Evolutionary conservation across 2,797 vertebrate species (phyloP).

Genomic region (Trematomus bernacchii): DNA sequence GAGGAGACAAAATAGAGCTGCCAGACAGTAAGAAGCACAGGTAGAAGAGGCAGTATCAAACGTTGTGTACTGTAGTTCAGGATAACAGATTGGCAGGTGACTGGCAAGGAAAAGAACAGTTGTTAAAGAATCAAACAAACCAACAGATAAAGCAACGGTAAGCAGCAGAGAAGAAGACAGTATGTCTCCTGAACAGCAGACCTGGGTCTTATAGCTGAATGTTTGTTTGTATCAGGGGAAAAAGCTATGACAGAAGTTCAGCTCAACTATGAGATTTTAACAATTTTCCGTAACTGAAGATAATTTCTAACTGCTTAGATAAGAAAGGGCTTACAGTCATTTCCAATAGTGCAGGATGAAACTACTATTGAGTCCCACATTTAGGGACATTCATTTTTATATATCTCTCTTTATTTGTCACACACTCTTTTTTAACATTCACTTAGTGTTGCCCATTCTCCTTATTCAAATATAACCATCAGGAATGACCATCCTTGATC

Average conservation of each 20-base stretch:
- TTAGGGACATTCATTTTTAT: neutral
- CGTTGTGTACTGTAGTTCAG: slow-evolving; percentile 41
- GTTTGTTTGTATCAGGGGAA: neutral
- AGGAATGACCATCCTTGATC: neutral
- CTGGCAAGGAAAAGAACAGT: slow-evolving; percentile 78
- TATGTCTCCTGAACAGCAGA: slow-evolving; percentile 46
- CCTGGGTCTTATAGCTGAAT: slow-evolving; percentile 53
- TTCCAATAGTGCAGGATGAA: no score
- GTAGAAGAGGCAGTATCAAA: slow-evolving; percentile 50
- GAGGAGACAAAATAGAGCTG: slow-evolving; percentile 37
- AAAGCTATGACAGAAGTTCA: neutral
- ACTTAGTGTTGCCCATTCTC: neutral
- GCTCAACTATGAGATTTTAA: neutral
- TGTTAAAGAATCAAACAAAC: slow-evolving; percentile 70
- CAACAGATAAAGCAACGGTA: slow-evolving; percentile 74
- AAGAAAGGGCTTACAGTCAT: neutral
- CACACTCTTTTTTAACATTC: neutral
- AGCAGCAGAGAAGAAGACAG: slow-evolving; percentile 66
- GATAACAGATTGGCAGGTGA: slow-evolving; percentile 66
- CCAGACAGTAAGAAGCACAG: slow-evolving; percentile 55
- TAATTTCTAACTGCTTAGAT: neutral
- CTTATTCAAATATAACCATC: neutral
- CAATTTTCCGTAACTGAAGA: neutral
- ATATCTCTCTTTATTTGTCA: neutral
- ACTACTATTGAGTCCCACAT: neutral